Conservation (phyloP, 2,888 invertebrate species). For the Oscheius sp. region DNA sequence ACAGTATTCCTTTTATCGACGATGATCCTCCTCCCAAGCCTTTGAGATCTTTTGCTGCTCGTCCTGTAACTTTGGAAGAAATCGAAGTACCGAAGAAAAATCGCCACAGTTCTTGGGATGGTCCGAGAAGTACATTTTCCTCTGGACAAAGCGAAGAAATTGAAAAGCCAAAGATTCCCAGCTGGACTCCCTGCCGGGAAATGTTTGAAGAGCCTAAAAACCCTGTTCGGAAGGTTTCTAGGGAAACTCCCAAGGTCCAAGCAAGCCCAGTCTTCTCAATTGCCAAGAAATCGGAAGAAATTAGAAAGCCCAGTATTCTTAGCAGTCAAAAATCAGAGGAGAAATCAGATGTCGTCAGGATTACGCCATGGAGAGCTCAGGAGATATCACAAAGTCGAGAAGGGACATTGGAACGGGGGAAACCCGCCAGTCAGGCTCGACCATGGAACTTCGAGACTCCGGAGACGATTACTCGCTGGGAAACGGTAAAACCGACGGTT, state of each 20-base stretch:
- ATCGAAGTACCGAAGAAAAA: neutral
- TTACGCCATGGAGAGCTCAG: neutral
- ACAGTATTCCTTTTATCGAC: constrained; percentile 53
- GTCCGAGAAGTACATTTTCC: neutral
- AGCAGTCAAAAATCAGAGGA: neutral
- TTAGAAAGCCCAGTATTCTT: too few relatives aligned
- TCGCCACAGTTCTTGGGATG: constrained; percentile 8
- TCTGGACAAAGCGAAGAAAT: neutral
- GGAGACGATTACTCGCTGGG: too few relatives aligned
- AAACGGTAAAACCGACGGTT: too few relatives aligned
- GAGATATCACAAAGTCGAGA: neutral
- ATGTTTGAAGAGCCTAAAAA: neutral
- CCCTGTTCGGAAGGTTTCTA: neutral
- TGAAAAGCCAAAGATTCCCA: neutral
- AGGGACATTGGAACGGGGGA: too few relatives aligned
- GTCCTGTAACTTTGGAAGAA: constrained; percentile 20
- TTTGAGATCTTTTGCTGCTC: constrained; percentile 7
- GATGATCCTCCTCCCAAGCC: constrained; percentile 46
- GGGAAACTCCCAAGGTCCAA: too few relatives aligned
- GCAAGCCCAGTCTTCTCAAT: too few relatives aligned
- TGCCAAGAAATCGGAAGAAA: too few relatives aligned
- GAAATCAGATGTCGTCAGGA: neutral
- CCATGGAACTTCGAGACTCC: too few relatives aligned
- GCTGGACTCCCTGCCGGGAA: neutral
- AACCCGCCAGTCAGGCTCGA: too few relatives aligned